Evolutionary conservation across 2,113 vertebrate genomes (phyloP).

Genomic region (Plecturocebus donacophilus): DNA sequence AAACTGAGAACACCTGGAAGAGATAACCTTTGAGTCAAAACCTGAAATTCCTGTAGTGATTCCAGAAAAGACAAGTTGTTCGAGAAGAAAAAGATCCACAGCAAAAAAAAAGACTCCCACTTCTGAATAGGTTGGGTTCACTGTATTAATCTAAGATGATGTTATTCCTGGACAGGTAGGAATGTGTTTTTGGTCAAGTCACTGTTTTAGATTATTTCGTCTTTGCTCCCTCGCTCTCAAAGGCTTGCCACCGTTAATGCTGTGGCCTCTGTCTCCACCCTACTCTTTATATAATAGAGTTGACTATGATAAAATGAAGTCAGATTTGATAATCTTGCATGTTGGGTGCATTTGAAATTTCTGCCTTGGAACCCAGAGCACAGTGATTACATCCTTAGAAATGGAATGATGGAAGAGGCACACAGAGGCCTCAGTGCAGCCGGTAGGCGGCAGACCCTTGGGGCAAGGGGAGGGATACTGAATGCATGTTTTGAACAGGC

Average conservation of each 20-base stretch:
- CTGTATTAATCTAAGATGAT: not conserved
- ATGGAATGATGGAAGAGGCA: not conserved
- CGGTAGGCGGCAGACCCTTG: not conserved
- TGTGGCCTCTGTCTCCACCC: not conserved
- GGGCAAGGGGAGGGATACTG: not conserved
- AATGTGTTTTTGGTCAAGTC: not conserved
- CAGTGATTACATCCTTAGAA: not conserved
- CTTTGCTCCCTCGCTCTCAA: not conserved
- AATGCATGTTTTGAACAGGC: fast-evolving
- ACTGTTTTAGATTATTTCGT: not conserved
- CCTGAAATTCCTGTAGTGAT: not conserved
- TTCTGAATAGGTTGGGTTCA: not conserved
- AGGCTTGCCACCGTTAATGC: not conserved
- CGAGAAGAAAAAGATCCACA: not conserved
- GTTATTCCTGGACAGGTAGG: not conserved
- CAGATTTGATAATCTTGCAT: not conserved
- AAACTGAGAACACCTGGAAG: not conserved
- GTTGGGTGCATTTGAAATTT: not conserved
- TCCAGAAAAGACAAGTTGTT: not conserved
- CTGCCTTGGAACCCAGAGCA: not conserved
- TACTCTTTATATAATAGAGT: not conserved
- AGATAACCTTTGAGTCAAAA: not conserved
- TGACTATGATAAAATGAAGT: not conserved
- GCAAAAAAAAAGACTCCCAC: not conserved
- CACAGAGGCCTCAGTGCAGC: not conserved